These are phyloP conservation scores for Pelusios castaneus DNA, from an alignment of 2,113 vertebrate species.

Conservation along the genomic window DNA sequence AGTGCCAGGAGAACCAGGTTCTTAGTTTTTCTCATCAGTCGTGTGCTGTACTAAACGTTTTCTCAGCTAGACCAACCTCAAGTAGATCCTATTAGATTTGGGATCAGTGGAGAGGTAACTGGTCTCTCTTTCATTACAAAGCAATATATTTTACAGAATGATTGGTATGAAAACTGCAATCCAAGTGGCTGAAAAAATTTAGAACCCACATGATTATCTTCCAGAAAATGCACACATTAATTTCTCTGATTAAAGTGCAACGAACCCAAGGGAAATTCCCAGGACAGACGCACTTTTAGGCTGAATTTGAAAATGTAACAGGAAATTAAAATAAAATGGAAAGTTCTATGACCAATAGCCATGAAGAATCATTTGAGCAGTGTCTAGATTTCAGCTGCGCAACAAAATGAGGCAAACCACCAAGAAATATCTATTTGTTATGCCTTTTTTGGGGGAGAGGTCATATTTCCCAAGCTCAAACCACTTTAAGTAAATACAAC, in stretches of 20 bases:
- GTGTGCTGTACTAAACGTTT: neutral
- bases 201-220: neutral
- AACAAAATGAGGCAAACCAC: conserved; percentile 43
- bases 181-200: neutral
- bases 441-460: neutral
- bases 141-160: conserved; percentile 11
- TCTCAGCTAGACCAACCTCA: neutral
- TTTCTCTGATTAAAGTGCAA: conserved; percentile 47
- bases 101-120: neutral
- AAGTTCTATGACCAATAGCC: conserved; percentile 36
- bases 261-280: conserved; percentile 49
- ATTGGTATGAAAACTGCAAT: conserved; percentile 34
- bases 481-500: conserved; percentile 42
- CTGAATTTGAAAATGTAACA: conserved; percentile 47
- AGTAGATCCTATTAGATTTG: conserved; percentile 5
- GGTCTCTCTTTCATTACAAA: neutral
- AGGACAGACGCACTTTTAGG: conserved; percentile 42
- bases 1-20: neutral
- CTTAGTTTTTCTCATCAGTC: neutral
- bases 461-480: conserved; percentile 18
- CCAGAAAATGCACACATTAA: conserved; percentile 46
- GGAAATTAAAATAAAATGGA: conserved; percentile 62
- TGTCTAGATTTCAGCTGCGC: conserved; percentile 50
- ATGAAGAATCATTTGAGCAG: conserved; percentile 48
- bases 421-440: conserved; percentile 49